Conservation (phyloP, 1,140 invertebrate genomes). For the Mamestra configurata region DNA sequence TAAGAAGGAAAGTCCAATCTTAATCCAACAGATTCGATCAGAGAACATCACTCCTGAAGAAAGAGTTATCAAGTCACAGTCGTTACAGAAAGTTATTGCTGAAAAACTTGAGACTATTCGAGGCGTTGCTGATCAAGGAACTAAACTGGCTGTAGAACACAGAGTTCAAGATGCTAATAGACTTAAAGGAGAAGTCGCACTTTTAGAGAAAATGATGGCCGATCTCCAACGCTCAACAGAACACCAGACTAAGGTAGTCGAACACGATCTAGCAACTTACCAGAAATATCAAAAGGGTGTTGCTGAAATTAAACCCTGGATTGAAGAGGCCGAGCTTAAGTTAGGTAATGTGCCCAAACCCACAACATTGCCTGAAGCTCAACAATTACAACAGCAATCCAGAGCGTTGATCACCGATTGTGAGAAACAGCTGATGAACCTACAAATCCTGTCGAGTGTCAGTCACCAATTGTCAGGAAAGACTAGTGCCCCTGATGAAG, state of each 20-base stretch:
- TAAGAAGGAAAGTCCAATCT: constrained; percentile 92
- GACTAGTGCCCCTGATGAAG: constrained; percentile 93
- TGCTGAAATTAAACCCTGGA: constrained; percentile 95
- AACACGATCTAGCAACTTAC: constrained; percentile 94
- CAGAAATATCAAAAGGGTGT: constrained; percentile 94
- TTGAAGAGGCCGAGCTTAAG: constrained; percentile 95
- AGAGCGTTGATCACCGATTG: constrained; percentile 92
- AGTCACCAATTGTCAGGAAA: constrained; percentile 92
- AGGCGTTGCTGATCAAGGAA: constrained; percentile 92
- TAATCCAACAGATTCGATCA: constrained; percentile 92
- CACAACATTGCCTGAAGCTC: constrained; percentile 93
- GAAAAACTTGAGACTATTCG: constrained; percentile 93
- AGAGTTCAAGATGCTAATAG: constrained; percentile 90
- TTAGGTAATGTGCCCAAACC: constrained; percentile 92
- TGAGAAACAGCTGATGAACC: constrained; percentile 91
- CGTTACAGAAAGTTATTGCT: constrained; percentile 90
- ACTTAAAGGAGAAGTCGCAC: constrained; percentile 91
- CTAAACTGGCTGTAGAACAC: constrained; percentile 91
- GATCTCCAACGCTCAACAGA: constrained; percentile 91
- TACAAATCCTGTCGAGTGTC: constrained; percentile 92
- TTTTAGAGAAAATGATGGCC: constrained; percentile 90
- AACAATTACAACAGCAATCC: constrained; percentile 91
- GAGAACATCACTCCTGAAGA: constrained; percentile 93
- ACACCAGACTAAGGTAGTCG: constrained; percentile 91
- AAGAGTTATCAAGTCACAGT: constrained; percentile 91